Conservation (phyloP, 1,140 invertebrate species). For the Paraescarpia echinospica region DNA sequence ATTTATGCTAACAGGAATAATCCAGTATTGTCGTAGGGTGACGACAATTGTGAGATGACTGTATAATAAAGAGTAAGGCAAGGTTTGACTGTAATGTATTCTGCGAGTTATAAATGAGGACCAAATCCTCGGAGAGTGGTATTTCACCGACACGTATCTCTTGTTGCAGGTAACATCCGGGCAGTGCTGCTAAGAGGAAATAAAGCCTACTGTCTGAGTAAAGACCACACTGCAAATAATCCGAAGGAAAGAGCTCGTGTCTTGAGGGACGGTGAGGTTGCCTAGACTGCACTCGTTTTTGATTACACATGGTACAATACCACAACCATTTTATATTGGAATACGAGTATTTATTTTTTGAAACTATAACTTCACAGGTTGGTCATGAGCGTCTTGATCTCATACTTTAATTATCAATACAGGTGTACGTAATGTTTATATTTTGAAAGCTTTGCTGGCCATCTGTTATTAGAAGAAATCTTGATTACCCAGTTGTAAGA, state of each 20-base stretch:
- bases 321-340: not conserved
- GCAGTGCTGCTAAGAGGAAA: conserved; percentile 51
- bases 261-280: conserved; percentile 40
- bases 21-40: too few relatives aligned
- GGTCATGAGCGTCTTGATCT: not conserved
- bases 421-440: too few relatives aligned
- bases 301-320: not conserved
- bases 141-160: not conserved
- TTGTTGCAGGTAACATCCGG: conserved; percentile 45
- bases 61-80: too few relatives aligned
- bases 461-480: too few relatives aligned
- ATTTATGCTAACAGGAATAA: too few relatives aligned
- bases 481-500: too few relatives aligned
- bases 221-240: conserved; percentile 50
- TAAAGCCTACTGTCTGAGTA: conserved; percentile 44
- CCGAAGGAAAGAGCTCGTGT: conserved; percentile 46
- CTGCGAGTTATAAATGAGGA: not conserved
- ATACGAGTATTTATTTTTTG: not conserved
- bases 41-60: too few relatives aligned
- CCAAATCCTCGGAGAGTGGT: not conserved
- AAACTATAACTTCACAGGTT: not conserved
- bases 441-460: too few relatives aligned
- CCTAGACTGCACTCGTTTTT: not conserved
- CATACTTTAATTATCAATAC: too few relatives aligned
- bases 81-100: not conserved